Evolutionary conservation across 2,888 invertebrate genomes (phyloP).

Genomic region (Erebia ligea): DNA sequence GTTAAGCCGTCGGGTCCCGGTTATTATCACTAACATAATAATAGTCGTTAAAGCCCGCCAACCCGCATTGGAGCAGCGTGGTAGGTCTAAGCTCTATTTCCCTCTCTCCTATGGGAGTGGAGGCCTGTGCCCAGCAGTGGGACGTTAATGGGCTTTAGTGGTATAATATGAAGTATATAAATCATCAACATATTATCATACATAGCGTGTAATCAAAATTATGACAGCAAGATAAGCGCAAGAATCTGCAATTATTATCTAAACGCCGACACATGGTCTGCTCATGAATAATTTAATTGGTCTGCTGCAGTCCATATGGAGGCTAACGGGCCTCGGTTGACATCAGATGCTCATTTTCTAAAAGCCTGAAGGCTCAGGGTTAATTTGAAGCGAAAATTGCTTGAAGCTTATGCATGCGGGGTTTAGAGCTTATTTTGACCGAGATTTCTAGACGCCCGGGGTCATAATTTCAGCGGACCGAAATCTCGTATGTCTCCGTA

Average conservation of each 20-base stretch:
- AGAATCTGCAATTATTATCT: conserved; percentile 53
- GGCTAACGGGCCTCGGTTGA: conserved; percentile 33
- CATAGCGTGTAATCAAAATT: conserved; percentile 40
- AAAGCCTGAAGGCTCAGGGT: conserved; percentile 32
- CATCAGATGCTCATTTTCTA: conserved; percentile 36
- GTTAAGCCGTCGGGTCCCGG: no score
- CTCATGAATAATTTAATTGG: conserved; percentile 76
- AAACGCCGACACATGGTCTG: conserved; percentile 50
- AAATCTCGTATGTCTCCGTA: not conserved
- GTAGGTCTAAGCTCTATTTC: no score
- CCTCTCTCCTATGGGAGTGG: no score
- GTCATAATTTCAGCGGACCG: not conserved
- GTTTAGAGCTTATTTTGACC: conserved; percentile 12
- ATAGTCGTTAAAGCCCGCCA: no score
- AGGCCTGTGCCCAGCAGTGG: no score
- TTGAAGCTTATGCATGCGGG: conserved; percentile 17
- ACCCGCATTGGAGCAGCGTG: no score
- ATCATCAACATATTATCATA: conserved; percentile 3
- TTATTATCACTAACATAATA: no score
- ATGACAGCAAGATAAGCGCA: conserved; percentile 46
- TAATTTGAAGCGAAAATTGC: conserved; percentile 31
- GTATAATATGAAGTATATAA: not conserved
- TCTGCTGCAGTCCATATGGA: conserved; percentile 42
- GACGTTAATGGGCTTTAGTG: no score
- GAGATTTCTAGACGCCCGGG: conserved; percentile 2